Base-by-base conservation (phyloP, 1,140 invertebrate genomes). In the Galleria mellonella region DNA sequence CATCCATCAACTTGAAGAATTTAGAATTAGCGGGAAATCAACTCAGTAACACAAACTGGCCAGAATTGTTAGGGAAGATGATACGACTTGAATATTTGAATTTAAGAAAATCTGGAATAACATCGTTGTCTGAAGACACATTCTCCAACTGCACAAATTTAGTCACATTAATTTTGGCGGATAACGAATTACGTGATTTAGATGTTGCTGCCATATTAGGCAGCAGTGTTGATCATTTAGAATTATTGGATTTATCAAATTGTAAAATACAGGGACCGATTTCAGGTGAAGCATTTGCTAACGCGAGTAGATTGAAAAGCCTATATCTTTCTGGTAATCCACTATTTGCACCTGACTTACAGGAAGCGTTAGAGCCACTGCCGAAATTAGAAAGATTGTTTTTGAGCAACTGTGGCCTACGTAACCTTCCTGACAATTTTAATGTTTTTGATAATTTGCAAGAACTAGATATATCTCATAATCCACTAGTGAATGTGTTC, bases 391-490 rank as follows among this genome's bases (percentile, higher is more conserved):
- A 92, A 62, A 90, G 89, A 73, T 69, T 93, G 6, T 92, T 91
- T 14, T 74, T 92, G 40, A 90, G 90, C 56, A 90, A 92, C 58
- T 93, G 91, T 50, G 89, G 89, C 13, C 72, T 93, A 2, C 87
- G 86, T 11, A 86, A 87, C 36, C 70, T 93, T 14, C 91, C 91
- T 2, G 87, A 91, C 51, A 90, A 90, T 9, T 92, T 93, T 51
- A 88, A 91, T 46, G 87, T 89, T 10, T 89, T 93, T 32, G 88
- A 89, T 53, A 87, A 90, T 56, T 76, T 93, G 1, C 86, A 90
- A 59, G 90, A 92, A 60, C 83, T 92, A 13, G 91, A 92, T 57
- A 90, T 92, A 51, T 92, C 91, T 0, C 87, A 91, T 47, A 92
- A 92, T 81, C 91, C 91, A 1, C 62, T 93, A 0, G 89, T 89